phyloP scores from a whole-genome alignment of 2,888 invertebrate genomes.

The Zhuqinia jingwanae region DNA sequence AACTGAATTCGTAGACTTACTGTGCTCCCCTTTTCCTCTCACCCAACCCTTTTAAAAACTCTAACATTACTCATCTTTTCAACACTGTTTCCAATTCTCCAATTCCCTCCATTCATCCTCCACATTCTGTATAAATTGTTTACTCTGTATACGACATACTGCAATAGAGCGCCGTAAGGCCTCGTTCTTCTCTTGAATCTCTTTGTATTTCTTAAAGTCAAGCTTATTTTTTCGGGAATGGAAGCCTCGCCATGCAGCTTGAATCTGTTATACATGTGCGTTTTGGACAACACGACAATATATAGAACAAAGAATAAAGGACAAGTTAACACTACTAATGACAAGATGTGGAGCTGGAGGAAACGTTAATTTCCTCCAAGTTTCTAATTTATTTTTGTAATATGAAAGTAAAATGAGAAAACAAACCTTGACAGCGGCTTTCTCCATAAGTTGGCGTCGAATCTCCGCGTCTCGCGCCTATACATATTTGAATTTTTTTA shows the following conservation, averaged over 20 bases:
- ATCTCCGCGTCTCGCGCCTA: conserved; percentile 17
- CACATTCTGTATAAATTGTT: too few species aligned
- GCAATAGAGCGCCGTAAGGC: conserved; percentile 67
- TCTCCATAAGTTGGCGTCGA: background rate
- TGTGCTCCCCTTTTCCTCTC: too few species aligned
- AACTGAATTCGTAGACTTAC: too few species aligned
- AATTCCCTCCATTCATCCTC: too few species aligned
- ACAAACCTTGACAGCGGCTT: conserved; percentile 18
- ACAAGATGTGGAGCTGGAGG: too few species aligned
- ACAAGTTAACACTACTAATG: too few species aligned
- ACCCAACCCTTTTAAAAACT: background rate
- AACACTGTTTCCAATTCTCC: background rate
- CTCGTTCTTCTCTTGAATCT: conserved; percentile 71
- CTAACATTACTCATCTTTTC: background rate
- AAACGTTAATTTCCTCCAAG: background rate
- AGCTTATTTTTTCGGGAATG: conserved; percentile 73
- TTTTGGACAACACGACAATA: too few species aligned
- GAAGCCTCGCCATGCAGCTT: conserved; percentile 74
- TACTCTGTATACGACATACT: conserved; percentile 53
- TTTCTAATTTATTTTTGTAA: conserved; percentile 27
- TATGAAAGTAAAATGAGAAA: background rate
- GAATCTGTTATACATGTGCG: conserved; percentile 74
- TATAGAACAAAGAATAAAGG: too few species aligned
- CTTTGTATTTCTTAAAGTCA: conserved; percentile 75
- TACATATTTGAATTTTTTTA: too few species aligned